phyloP scores from a whole-genome alignment of 2,888 invertebrate species.

The Eumerus sabulonum region DNA sequence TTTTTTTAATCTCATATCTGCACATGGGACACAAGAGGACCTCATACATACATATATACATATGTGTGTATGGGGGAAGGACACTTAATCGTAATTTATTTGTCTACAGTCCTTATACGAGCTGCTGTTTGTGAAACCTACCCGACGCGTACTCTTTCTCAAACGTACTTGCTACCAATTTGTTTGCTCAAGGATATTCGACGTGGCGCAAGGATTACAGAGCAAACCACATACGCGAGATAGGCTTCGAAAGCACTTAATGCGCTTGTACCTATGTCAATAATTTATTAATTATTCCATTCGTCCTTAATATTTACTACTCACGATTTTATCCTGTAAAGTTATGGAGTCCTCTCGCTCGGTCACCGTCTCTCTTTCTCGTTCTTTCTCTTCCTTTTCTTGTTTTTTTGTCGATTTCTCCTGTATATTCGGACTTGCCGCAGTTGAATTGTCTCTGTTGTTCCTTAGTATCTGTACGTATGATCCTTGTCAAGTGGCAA shows the following conservation, averaged over 20 bases:
- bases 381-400: slow-evolving; percentile 10
- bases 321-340: slow-evolving; percentile 53
- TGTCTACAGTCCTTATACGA: slow-evolving; percentile 60
- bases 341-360: slow-evolving; percentile 26
- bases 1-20: slow-evolving; percentile 12
- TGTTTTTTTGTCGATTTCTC: too few relatives aligned
- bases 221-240: too few relatives aligned
- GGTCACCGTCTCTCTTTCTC: slow-evolving; percentile 22
- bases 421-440: not conserved
- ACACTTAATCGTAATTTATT: slow-evolving; percentile 57
- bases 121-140: slow-evolving; percentile 28
- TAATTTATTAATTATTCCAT: slow-evolving; percentile 64
- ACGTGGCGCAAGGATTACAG: not conserved
- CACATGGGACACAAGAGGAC: too few relatives aligned
- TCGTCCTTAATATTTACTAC: slow-evolving; percentile 47
- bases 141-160: slow-evolving; percentile 1
- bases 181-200: slow-evolving; percentile 20
- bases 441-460: slow-evolving; percentile 5
- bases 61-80: slow-evolving; percentile 9
- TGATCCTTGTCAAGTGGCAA: slow-evolving; percentile 56
- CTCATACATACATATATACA: too few relatives aligned
- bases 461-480: slow-evolving; percentile 5
- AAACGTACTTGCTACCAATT: too few relatives aligned
- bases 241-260: slow-evolving; percentile 8
- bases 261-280: slow-evolving; percentile 59